phyloP scores from a whole-genome alignment of 2,888 invertebrate species.

The Amorpha juglandis region DNA sequence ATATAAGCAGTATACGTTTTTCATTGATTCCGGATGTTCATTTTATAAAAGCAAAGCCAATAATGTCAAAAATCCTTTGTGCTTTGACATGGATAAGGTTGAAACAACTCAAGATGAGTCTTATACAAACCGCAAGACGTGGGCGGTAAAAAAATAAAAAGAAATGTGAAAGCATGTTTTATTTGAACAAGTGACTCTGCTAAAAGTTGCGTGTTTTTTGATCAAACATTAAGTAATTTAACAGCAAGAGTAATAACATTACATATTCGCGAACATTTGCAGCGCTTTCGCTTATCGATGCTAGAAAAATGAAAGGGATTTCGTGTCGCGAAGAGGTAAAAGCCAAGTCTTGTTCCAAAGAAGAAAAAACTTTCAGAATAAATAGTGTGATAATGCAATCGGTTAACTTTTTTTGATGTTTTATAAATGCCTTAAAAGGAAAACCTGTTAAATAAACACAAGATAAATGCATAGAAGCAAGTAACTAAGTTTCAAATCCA shows the following conservation, averaged over 20 bases:
- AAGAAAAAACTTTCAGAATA: conserved; percentile 35
- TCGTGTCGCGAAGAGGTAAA: conserved; percentile 44
- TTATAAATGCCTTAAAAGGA: conserved; percentile 14
- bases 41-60: conserved; percentile 27
- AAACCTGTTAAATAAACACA: conserved; percentile 15
- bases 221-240: conserved; percentile 75
- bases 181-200: conserved; percentile 64
- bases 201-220: conserved; percentile 66
- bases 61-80: conserved; percentile 28
- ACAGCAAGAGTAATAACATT: conserved; percentile 58
- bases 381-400: conserved; percentile 22
- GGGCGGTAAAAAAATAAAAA: conserved; percentile 66
- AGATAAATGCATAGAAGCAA: neutral
- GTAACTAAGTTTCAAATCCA: neutral
- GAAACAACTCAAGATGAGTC: conserved; percentile 30
- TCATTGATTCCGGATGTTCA: conserved; percentile 22
- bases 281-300: conserved; percentile 57
- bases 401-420: conserved; percentile 20
- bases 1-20: conserved; percentile 16
- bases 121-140: conserved; percentile 48
- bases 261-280: conserved; percentile 61
- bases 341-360: conserved; percentile 59
- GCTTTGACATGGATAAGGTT: conserved; percentile 17
- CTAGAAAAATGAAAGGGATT: conserved; percentile 40
- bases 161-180: conserved; percentile 44